Base-by-base conservation (phyloP, 2,113 vertebrate species). In the Lutjanus erythropterus region DNA sequence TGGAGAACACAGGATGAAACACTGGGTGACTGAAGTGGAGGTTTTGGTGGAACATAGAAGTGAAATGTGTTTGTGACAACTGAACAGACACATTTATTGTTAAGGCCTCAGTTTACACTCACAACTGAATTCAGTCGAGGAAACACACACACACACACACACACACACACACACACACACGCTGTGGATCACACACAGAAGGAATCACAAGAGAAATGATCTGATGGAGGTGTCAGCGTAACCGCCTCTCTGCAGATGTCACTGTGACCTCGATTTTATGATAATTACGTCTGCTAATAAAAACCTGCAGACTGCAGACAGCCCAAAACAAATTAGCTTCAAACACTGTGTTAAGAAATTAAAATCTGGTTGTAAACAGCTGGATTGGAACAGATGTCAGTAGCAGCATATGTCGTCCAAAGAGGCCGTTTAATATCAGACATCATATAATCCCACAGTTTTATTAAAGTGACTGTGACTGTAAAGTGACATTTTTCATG, bases 261-360 rank as follows among this genome's bases (percentile, higher is more conserved):
- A 86, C 15, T 27, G 29, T 69, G 60, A 81, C 74, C 71, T 70
- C 2, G 0, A 60, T 75, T 68, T 71, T 60, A 15, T 25, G 11
- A 27, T 61, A 59, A 49, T 60, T 42, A 27, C 42, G 25, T 18
- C 12, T 29, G 27, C 41, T 61, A 37, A 61, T 61, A 37, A 61
- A 68, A 19, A 37, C 19, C 1, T 9, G 2, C 10, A 21, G 14
- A 53, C 12, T 31, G 19, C 19, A 41, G 27, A 60, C 61, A 25
- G 18, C 18, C 27, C 33, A 15, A 59, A 46, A 39, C 3, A 27
- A 33, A 62, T 18, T 2, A 25, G 5, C 27, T 69, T 39, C 31
- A 8, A 64, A 19, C 21, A 31, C 11, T n/a, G 5, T 16, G 35
- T 11, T 42, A 2, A 62, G n/a, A 49, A 37, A 60, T 23, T 16